Base-by-base conservation (phyloP, 2,797 vertebrate genomes). In the Cuculus canorus region DNA sequence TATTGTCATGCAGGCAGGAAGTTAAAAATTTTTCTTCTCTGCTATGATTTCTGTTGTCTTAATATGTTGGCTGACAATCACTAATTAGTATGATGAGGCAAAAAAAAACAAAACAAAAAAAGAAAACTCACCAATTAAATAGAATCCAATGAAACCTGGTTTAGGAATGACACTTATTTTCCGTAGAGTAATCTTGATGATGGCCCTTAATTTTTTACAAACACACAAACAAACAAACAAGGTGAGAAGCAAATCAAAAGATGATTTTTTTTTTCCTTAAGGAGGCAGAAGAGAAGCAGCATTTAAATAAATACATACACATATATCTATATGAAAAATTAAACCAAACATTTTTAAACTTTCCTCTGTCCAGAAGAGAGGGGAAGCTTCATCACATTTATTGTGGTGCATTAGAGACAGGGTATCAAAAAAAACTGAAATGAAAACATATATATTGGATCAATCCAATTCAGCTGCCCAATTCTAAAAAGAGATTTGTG, bases 41-140 rank as follows among this genome's bases (percentile, higher is more conserved):
- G 95, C 89, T 95, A 18, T 87, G 82, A 86, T 96, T 96, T 96
- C 90, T 96, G 79, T 95, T 94, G 96, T 97, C 96, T 97, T 97
- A 96, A 97, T 95, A 91, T 89, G 96, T 97, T 97, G 94, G 96
- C 95, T 97, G 98, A 98, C 98, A 98, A 98, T 98, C 98, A 98
- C 81, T 82, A 78, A 96, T 96, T 94, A 94, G 21, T 88, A 92
- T 81, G 43, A 97, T 96, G 91, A 97, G 97, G 76, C 70, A 72
- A 88, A 91, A 64, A 86, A 86, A 68, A 85, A 65, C 18, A 72
- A n/a, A n/a, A n/a, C n/a, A n/a, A n/a, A n/a, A 72, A 88, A 91
- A 64, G 86, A 86, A 68, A 85, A 65, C 18, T 72, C 30, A 53
- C n/a, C 72, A 52, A 86, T 24, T 81, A 81, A 93, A 93, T 88